Evolutionary conservation across 2,113 vertebrate species (phyloP).

Genomic region (Megaceryle torquata): DNA sequence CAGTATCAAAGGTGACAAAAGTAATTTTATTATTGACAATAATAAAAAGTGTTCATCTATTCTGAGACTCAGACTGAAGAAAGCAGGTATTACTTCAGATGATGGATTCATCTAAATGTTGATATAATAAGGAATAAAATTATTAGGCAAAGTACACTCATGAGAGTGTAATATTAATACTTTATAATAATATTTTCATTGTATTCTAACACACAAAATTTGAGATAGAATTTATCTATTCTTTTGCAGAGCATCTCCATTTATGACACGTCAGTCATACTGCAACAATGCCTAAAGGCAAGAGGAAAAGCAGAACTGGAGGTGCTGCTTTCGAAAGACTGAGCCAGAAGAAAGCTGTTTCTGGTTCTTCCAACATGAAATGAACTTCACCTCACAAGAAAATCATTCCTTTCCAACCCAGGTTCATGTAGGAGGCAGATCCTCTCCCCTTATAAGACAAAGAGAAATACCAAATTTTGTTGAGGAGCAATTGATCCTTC

Average conservation of each 20-base stretch:
- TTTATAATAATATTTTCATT: background rate
- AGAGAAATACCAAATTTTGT: background rate
- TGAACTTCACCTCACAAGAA: background rate
- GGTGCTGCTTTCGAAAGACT: background rate
- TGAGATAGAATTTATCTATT: background rate
- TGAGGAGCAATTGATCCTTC: background rate
- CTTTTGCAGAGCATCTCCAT: background rate
- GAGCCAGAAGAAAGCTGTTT: background rate
- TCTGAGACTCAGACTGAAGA: background rate
- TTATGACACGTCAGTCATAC: fast-evolving
- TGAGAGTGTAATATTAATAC: background rate
- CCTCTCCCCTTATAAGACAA: background rate
- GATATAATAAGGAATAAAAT: background rate
- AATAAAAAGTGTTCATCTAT: background rate
- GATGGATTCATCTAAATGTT: background rate
- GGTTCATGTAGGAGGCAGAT: background rate
- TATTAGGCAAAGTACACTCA: background rate
- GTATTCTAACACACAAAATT: background rate
- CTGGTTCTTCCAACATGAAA: background rate
- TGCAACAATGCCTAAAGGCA: background rate
- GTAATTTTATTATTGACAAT: slow-evolving; percentile 18
- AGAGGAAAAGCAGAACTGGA: background rate
- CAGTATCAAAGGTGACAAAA: background rate
- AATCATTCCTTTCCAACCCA: background rate
- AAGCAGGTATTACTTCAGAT: background rate